Conservation (phyloP, 2,113 vertebrate genomes). For the Camarhynchus parvulus region DNA sequence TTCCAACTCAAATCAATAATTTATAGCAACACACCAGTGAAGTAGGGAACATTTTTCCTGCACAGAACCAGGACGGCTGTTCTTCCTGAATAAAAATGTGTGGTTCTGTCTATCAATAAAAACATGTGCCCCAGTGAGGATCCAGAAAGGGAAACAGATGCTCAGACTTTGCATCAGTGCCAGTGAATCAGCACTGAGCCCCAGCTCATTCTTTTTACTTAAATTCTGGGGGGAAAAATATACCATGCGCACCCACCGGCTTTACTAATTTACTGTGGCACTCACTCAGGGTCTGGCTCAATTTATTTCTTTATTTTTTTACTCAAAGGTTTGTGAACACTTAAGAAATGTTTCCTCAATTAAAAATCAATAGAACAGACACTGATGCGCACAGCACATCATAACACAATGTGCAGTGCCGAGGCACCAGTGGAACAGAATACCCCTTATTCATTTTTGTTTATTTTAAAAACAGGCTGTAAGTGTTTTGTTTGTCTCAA, state of each 20-base stretch:
- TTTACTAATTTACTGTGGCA: conserved; percentile 53
- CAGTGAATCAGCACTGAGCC: not conserved
- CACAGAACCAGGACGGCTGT: not conserved
- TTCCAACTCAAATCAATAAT: conserved; percentile 65
- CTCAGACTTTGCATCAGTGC: not conserved
- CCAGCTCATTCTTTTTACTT: conserved; percentile 37
- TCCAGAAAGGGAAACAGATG: conserved; percentile 46
- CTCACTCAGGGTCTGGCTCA: conserved; percentile 15
- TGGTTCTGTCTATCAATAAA: conserved; percentile 24
- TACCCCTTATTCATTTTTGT: not conserved
- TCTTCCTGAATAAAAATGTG: conserved; percentile 60
- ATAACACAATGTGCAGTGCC: not conserved
- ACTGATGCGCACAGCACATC: not conserved
- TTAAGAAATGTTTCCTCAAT: conserved; percentile 63
- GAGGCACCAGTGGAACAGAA: not conserved
- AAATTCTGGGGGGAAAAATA: conserved; percentile 42
- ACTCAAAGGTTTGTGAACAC: conserved; percentile 63
- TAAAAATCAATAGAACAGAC: conserved; percentile 68
- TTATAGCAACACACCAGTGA: conserved; percentile 38
- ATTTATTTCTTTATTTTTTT: conserved; percentile 42
- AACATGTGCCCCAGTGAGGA: conserved; percentile 21
- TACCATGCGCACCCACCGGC: not conserved
- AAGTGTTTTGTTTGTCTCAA: not conserved
- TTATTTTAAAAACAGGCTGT: not conserved
- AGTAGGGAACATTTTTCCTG: conserved; percentile 31